phyloP scores from a whole-genome alignment of 1,140 invertebrate species.

The Drosophila pseudoananassae region DNA sequence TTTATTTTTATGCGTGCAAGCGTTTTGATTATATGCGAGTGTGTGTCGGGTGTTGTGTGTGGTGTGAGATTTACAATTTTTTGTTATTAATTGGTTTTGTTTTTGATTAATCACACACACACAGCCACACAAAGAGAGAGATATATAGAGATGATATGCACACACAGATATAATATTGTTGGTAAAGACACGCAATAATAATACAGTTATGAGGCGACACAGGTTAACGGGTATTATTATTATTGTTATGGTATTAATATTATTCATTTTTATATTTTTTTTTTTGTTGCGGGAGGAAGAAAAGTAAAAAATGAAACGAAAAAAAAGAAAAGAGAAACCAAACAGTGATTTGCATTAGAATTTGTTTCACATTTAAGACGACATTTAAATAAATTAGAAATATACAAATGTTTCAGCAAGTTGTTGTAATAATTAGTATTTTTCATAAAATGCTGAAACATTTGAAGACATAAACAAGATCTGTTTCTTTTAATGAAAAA shows the following conservation, averaged over 20 bases:
- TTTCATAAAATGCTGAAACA: background rate
- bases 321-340: conserved; percentile 33
- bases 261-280: conserved; percentile 5
- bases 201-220: conserved; percentile 43
- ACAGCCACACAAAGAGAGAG: conserved; percentile 12
- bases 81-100: conserved; percentile 17
- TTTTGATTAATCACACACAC: conserved; percentile 11
- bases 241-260: conserved; percentile 5
- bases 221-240: conserved; percentile 26
- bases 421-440: background rate
- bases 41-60: conserved; percentile 19
- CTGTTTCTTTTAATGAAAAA: background rate
- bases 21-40: conserved; percentile 28
- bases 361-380: conserved; percentile 37
- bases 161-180: conserved; percentile 36
- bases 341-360: conserved; percentile 35
- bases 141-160: conserved; percentile 35
- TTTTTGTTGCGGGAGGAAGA: conserved; percentile 22
- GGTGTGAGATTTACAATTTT: conserved; percentile 14
- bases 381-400: conserved; percentile 9
- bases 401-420: background rate
- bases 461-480: background rate
- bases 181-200: conserved; percentile 45
- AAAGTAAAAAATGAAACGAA: conserved; percentile 22
- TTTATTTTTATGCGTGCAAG: conserved; percentile 20